phyloP scores from a whole-genome alignment of 2,888 invertebrate species.

The Aphidoletes aphidimyza region DNA sequence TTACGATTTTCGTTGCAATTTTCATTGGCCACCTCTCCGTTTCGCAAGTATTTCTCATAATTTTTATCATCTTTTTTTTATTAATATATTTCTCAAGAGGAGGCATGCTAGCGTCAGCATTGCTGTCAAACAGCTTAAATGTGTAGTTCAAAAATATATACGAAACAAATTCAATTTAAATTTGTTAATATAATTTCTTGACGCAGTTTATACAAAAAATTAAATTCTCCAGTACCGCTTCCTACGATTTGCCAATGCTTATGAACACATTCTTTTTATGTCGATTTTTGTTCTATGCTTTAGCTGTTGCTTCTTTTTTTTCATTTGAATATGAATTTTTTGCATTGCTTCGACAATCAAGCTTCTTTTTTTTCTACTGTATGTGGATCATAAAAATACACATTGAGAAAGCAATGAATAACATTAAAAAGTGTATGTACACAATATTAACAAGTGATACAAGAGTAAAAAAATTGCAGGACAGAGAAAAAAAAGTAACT shows the following conservation, averaged over 20 bases:
- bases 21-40: too few species aligned
- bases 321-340: too few species aligned
- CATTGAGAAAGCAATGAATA: conserved; percentile 26
- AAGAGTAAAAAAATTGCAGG: too few species aligned
- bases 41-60: too few species aligned
- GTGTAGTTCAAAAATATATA: background rate
- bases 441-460: background rate
- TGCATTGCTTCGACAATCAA: too few species aligned
- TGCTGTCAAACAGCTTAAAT: background rate
- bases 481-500: background rate
- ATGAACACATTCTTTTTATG: background rate
- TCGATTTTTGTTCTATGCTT: too few species aligned
- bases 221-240: background rate
- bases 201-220: background rate
- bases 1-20: background rate
- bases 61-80: too few species aligned
- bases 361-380: too few species aligned
- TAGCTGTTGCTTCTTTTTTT: too few species aligned
- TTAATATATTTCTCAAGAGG: too few species aligned
- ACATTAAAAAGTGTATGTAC: conserved; percentile 15
- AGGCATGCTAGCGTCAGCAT: background rate
- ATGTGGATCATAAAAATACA: background rate
- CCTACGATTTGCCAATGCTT: background rate
- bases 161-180: background rate
- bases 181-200: background rate